Conservation (phyloP, 2,113 vertebrate species). For the Zosterops lateralis region DNA sequence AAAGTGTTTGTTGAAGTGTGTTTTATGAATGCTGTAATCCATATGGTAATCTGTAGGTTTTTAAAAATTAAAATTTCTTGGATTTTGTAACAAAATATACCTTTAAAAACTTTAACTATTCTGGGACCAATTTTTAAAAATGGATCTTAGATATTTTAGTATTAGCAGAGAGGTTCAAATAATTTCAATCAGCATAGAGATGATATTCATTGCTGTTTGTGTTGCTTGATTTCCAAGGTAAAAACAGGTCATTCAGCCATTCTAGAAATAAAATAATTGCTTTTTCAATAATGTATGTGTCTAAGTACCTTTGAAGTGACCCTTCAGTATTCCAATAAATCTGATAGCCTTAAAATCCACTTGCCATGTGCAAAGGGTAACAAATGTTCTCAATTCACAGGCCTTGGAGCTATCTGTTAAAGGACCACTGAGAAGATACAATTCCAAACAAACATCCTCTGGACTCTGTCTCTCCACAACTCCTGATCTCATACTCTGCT, state of each 20-base stretch:
- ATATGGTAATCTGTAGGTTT: neutral
- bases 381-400: neutral
- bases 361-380: neutral
- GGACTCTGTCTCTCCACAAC: neutral
- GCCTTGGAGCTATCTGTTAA: neutral
- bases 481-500: neutral
- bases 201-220: neutral
- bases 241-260: neutral
- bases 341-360: neutral
- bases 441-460: neutral
- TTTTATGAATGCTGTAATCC: neutral
- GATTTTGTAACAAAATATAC: neutral
- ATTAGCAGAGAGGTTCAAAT: neutral
- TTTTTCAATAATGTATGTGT: neutral
- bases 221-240: neutral
- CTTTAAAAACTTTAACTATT: neutral
- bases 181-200: neutral
- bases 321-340: neutral
- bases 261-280: neutral
- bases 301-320: neutral
- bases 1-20: neutral
- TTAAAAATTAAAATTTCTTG: neutral
- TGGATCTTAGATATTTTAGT: neutral
- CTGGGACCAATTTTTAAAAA: neutral
- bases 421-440: neutral